Conservation (phyloP, 2,113 vertebrate genomes). For the Kryptolebias marmoratus region DNA sequence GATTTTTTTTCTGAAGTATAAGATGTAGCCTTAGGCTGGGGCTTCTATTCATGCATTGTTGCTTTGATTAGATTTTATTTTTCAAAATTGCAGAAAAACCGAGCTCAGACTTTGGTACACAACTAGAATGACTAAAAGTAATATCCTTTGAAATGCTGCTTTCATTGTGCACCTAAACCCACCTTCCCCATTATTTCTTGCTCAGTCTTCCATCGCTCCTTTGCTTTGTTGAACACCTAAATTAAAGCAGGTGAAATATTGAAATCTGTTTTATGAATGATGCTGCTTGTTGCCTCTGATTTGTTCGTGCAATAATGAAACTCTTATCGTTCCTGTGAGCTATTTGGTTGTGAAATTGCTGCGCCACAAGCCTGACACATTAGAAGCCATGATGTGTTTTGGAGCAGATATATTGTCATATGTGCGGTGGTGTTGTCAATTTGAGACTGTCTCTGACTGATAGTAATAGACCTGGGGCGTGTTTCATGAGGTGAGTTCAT, state of each 20-base stretch:
- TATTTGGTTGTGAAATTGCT: conserved; percentile 81
- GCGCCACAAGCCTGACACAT: conserved; percentile 73
- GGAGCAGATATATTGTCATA: conserved; percentile 59
- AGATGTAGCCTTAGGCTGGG: conserved; percentile 46
- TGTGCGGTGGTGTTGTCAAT: conserved; percentile 60
- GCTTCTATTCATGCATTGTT: conserved; percentile 68
- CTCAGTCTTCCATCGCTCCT: conserved; percentile 63
- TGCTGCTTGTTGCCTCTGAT: conserved; percentile 78
- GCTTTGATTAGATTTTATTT: conserved; percentile 79
- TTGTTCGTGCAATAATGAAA: conserved; percentile 78
- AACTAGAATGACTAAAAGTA: conserved; percentile 68
- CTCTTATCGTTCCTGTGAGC: conserved; percentile 75
- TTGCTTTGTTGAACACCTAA: conserved; percentile 77
- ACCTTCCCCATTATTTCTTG: conserved; percentile 69
- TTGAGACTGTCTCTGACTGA: conserved; percentile 57
- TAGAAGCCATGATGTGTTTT: conserved; percentile 74
- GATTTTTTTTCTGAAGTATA: conserved; percentile 47
- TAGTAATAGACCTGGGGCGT: conserved; percentile 47
- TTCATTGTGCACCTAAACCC: conserved; percentile 64
- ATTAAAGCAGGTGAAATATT: conserved; percentile 81
- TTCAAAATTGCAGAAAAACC: conserved; percentile 69
- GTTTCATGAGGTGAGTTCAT: conserved; percentile 56
- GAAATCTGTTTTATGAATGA: conserved; percentile 76
- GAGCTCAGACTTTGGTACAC: conserved; percentile 53
- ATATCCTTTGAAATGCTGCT: conserved; percentile 68